Base-by-base conservation (phyloP, 2,888 invertebrate genomes). In the Sinhomidia bicolor region DNA sequence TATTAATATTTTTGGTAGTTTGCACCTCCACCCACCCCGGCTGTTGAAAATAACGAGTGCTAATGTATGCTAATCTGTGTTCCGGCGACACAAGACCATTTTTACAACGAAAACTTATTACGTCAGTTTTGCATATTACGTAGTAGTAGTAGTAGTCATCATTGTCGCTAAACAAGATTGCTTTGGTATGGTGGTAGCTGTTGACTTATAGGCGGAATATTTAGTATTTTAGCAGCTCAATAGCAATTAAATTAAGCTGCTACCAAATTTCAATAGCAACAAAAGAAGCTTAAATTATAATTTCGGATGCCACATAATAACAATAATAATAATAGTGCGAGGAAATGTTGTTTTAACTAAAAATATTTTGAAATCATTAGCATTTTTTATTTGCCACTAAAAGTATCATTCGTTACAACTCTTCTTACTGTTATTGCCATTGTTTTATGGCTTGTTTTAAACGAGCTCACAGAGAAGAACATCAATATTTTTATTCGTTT, bases 401-500 rank as follows among this genome's bases (percentile, higher is more conserved):
- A 65, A 65, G 7, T 14, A 36, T 20, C 20, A 44, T 7, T 20
- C 12, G 23, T 44, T 44, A 23, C 23, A 17, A 4, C 17, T 51
- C 32, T 65, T 7, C 2, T 62, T 26, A 17, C 12, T 32, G 12
- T 14, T 3, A 20, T 44, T 71, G 23, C 3, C 10, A 71, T 71
- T 71, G 9, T 23, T 23, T n/a, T n/a, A 44, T 71, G 44, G 41
- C 23, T n/a, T 44, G 14, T 68, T 41, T 41, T 17, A 44, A 44
- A 71, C 23, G 41, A 71, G 71, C 20, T 14, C 1, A 1, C 6
- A 4, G 60, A 10, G 1, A 7, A 23, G 5, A 62, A 65, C 23
- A 32, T 41, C 41, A 41, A 12, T 23, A 26, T 71, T 71, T 71
- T n/a, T 71, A 44, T 71, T 71, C 41, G 44, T 71, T 71, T 71